Base-by-base conservation (phyloP, 2,888 invertebrate genomes). In the Arenicola marina region DNA sequence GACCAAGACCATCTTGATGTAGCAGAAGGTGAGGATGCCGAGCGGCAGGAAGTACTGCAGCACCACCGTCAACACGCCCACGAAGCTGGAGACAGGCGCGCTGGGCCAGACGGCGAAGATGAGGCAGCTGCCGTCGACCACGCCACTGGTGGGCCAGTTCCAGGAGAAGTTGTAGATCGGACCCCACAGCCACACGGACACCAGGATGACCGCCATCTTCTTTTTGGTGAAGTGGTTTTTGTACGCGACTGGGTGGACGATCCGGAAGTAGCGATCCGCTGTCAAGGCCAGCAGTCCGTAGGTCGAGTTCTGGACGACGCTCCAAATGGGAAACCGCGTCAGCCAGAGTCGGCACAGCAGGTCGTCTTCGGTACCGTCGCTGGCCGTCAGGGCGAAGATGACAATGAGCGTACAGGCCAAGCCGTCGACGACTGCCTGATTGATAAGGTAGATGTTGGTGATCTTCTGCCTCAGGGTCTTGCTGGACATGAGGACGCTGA, bases 221-320 rank as follows among this genome's bases (percentile, higher is more conserved):
- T 24, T 57, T 45, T 53, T 53, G 21, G 62, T 57, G 59, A 60
- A 69, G 38, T 34, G 44, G 28, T 56, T 61, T 48, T 65, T 63
- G 55, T 69, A 66, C 58, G 46, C 61, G 24, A 69, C 63, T 21
- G 69, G 67, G 34, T 69, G 58, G 3, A 69, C 65, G 21, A 66
- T 53, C 1, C 62, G 62, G 26, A 67, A 32, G 46, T 62, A 69
- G 1, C 69, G 33, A 24, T 69, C 69, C 2, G 63, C 26, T 0
- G 67, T 69, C 34, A 69, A 26, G 4, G 55, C 56, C 24, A 67
- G 33, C 38, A 69, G 57, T 24, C 46, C 58, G 63, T 67, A 67
- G 26, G 63, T 65, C 4, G 69, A 69, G 1, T 61, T 59, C 32
- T 63, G 33, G 7, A 69, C 60, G 33, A 63, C 24, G 1, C 59